Percentiles rank a stretch among this genome's conserved stretches.
Evolutionary conservation across 2,113 vertebrate genomes (phyloP).

Genomic region (Rostratula benghalensis): DNA sequence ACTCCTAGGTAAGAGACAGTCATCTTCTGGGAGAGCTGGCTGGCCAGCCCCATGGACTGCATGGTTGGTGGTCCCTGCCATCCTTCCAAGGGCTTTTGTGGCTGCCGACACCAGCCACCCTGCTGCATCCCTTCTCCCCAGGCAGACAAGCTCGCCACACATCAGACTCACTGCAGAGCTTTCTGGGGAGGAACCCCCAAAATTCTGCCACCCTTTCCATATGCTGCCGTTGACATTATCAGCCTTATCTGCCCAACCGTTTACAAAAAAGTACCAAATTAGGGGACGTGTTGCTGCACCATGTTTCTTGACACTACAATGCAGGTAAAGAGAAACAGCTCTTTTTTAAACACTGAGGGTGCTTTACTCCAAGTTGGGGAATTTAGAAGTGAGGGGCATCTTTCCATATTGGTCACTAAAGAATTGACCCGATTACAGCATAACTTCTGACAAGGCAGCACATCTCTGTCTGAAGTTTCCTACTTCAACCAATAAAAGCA

Average conservation of each 20-base stretch:
- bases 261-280: background rate
- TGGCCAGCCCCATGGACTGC: rapidly evolving
- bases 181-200: rapidly evolving
- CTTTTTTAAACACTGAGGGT: background rate
- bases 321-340: background rate
- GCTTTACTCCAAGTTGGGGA: background rate
- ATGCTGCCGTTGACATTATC: background rate
- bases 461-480: rapidly evolving
- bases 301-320: background rate
- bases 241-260: background rate
- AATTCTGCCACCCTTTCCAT: background rate
- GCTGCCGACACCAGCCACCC: background rate
- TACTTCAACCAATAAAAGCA: background rate
- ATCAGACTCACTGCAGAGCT: background rate
- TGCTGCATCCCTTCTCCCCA: background rate
- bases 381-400: background rate
- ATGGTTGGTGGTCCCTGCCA: rapidly evolving
- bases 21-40: background rate
- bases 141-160: background rate
- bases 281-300: background rate
- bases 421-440: rapidly evolving
- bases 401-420: background rate
- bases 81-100: background rate
- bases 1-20: background rate
- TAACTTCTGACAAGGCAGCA: background rate